Base-by-base conservation (phyloP, 2,113 vertebrate species). In the Pseudolaguvia tuberculata region DNA sequence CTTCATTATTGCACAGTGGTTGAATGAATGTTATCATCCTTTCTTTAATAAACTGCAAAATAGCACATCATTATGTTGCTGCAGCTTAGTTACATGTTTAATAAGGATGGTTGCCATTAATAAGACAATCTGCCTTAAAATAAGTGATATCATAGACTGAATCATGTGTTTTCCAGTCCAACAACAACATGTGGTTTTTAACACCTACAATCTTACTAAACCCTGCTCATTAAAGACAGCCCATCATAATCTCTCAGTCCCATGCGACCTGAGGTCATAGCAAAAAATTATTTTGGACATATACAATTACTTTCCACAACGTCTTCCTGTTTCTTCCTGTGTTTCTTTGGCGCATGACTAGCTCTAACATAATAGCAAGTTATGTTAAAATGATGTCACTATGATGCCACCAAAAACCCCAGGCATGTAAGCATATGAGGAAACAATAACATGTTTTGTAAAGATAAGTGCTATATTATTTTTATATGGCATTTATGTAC, bases 161-260 rank as follows among this genome's bases (percentile, higher is more conserved):
- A 50, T 59, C 20, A 25, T 0, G 13, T 69, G 63, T 42, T 23
- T 31, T 23, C 59, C n/a, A 51, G 14, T 47, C 1, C 27, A 56
- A 10, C 75, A 55, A 58, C 66, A 47, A 55, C 67, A 76, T 45
- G 55, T 67, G 71, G 71, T 66, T 70, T 81, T 80, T n/a, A 72
- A 67, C 77, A 63, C 12, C 58, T 57, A 73, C 57, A 69, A 79
- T 69, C 71, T 39, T 53, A 45, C 70, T 75, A 76, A 55, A 63
- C 78, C 67, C 18, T 80, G 76, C 75, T 75, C 82, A 84, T 80
- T 70, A 83, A 82, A 81, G 75, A 78, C 53, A 66, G 75, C 82
- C 73, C 55, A 85, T 77, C 79, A 50, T 80, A 82, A 21, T 83
- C 31, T 79, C 14, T 65, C 50, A 27, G 47, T 45, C 17, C 13